Percentiles rank a stretch among this genome's conserved stretches.
These are phyloP conservation scores for Eurytoma adleriae DNA, from an alignment of 2,888 invertebrate species.

Conservation along the genomic window DNA sequence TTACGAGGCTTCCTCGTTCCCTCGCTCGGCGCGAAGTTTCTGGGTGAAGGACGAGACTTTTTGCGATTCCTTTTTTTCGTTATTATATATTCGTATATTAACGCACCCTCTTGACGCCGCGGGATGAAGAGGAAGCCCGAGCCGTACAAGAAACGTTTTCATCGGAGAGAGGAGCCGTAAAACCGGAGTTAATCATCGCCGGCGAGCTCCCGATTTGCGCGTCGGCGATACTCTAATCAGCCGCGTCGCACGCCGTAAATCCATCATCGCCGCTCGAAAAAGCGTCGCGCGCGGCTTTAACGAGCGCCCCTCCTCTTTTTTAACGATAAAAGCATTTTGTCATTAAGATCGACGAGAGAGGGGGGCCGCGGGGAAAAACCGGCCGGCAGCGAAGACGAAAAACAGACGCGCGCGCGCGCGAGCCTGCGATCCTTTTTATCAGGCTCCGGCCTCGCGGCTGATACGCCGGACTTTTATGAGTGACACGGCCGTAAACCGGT, in stretches of 20 bases:
- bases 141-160: not conserved
- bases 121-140: not conserved
- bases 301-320: slow-evolving; percentile 25
- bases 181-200: not conserved
- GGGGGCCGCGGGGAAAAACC: not conserved
- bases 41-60: not conserved
- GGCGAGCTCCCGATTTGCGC: slow-evolving; percentile 12
- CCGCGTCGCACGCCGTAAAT: no score
- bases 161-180: not conserved
- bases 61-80: no score
- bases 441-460: not conserved
- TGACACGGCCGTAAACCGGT: slow-evolving; percentile 28
- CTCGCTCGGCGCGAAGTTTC: not conserved
- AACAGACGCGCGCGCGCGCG: not conserved
- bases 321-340: slow-evolving; percentile 55
- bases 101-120: no score
- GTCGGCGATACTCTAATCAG: not conserved
- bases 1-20: not conserved
- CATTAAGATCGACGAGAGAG: slow-evolving; percentile 23
- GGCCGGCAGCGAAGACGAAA: not conserved
- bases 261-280: not conserved
- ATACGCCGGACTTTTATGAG: slow-evolving; percentile 24
- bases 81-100: no score
- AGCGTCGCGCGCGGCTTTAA: not conserved
- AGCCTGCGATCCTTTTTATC: slow-evolving; percentile 7